Conservation (phyloP, 2,888 invertebrate species). For the Ceraclea dissimilis region DNA sequence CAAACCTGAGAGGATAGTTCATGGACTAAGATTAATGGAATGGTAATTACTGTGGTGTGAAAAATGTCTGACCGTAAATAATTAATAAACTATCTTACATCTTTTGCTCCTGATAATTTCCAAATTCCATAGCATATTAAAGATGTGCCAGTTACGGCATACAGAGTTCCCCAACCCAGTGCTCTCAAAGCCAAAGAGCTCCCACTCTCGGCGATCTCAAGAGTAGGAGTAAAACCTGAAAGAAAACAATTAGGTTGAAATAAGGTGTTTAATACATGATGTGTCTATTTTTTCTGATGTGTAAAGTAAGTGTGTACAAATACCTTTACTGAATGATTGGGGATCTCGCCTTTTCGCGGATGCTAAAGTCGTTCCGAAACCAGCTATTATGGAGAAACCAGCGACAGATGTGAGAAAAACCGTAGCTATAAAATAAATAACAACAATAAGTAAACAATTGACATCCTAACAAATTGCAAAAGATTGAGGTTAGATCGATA, state of each 20-base stretch:
- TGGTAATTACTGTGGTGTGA: too few relatives aligned
- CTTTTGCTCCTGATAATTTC: conserved; percentile 80
- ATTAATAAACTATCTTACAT: too few relatives aligned
- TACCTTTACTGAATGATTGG: conserved; percentile 66
- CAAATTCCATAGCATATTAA: conserved; percentile 75
- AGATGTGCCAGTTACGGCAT: conserved; percentile 79
- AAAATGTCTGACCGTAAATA: too few relatives aligned
- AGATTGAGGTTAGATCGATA: too few relatives aligned
- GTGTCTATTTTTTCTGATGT: too few relatives aligned
- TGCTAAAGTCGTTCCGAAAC: conserved; percentile 73
- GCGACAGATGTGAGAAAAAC: conserved; percentile 65
- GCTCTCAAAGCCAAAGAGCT: conserved; percentile 74
- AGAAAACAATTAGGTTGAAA: not conserved
- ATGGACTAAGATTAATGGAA: too few relatives aligned
- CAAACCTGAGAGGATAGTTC: too few relatives aligned
- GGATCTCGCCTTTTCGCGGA: conserved; percentile 75
- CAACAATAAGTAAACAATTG: not conserved
- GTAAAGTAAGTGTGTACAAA: conserved; percentile 19
- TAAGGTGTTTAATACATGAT: too few relatives aligned
- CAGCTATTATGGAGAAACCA: conserved; percentile 71
- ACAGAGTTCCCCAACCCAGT: conserved; percentile 79
- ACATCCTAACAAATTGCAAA: not conserved
- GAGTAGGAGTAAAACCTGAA: conserved; percentile 49
- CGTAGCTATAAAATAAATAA: conserved; percentile 48
- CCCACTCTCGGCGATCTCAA: conserved; percentile 67